Base-by-base conservation (phyloP, 2,113 vertebrate species). In the Scortum barcoo region DNA sequence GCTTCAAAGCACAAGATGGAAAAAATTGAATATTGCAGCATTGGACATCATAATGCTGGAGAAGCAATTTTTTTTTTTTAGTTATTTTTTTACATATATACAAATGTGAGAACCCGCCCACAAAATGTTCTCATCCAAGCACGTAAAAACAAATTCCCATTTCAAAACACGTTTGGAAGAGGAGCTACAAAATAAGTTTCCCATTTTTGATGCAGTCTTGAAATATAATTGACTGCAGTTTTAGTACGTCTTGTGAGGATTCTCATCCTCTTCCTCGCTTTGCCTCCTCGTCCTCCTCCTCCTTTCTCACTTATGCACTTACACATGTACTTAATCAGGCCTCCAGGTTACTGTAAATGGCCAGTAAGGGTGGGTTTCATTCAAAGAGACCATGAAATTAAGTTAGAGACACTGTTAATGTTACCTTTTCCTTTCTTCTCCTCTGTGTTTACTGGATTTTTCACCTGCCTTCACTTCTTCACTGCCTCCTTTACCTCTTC, bases 1-100 rank as follows among this genome's bases (percentile, higher is more conserved):
- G 8, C 80, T 93, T 84, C 86, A 90, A 88, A 90, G 81, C 76
- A 82, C 78, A 58, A 82, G 86, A 72, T 91, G 86, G 76, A 75
- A 83, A 75, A 73, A 79, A 84, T 71, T 28, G 3, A 87, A 76
- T 80, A 78, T 69, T 71, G 72, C 80, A 87, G 57, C 46, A 13
- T 61, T 70, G 67, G 73, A 87, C 30, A 65, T 76, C 67, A 81
- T 54, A 77, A 77, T 76, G 54, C 24, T 78, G 42, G 69, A 72
- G 75, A 54, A 11, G 9, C 22, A 40, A 50, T 71, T 73, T 53
- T 42, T 72, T 71, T 73, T 53, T 42, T 72, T 74, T 56, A 44
- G 86, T 72, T 63, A 4, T 44, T 53, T 50, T 58, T 42, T 62
- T 58, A 30, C 13, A 48, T 17, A 30, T 16, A 48, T 17, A 26